These are phyloP conservation scores for Ictalurus furcatus DNA, from an alignment of 2,113 vertebrate species.

Conservation along the genomic window DNA sequence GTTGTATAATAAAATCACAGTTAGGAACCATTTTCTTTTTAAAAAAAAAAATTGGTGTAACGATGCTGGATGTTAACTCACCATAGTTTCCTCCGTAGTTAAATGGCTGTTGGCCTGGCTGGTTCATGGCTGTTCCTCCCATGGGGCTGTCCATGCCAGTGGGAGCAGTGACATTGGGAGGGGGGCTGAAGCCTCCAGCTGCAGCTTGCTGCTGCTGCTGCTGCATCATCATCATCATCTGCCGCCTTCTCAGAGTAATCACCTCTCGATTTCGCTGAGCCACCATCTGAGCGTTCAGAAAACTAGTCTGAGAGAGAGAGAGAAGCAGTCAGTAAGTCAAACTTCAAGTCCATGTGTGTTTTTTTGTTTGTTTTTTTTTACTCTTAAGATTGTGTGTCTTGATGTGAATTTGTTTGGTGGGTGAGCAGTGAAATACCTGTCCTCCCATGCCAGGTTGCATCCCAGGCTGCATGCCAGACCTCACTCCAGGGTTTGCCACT, in stretches of 20 bases:
- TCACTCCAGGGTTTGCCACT: constrained; percentile 77
- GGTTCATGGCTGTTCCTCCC: constrained; percentile 78
- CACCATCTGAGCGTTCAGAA: constrained; percentile 94
- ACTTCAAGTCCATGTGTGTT: background rate
- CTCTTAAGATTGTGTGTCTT: background rate
- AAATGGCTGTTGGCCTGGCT: constrained; percentile 86
- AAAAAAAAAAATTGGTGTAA: background rate
- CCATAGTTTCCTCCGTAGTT: constrained; percentile 88
- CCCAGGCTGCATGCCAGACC: constrained; percentile 77
- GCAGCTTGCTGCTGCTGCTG: constrained; percentile 78
- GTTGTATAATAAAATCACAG: background rate
- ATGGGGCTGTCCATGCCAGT: constrained; percentile 85
- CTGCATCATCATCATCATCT: constrained; percentile 88
- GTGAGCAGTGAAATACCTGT: constrained; percentile 69
- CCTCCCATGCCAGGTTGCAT: constrained; percentile 67
- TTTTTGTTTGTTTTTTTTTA: background rate
- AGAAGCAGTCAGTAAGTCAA: background rate
- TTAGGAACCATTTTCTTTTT: background rate
- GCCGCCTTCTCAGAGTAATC: constrained; percentile 85
- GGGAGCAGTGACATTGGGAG: constrained; percentile 91
- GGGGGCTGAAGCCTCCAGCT: constrained; percentile 86
- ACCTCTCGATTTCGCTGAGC: constrained; percentile 92
- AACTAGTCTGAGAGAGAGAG: constrained; percentile 74
- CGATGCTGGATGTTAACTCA: constrained; percentile 58
- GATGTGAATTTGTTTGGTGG: background rate